Percentiles rank a stretch among this genome's conserved stretches.
phyloP scores from a whole-genome alignment of 1,140 invertebrate genomes.

The Lepidostoma basale region DNA sequence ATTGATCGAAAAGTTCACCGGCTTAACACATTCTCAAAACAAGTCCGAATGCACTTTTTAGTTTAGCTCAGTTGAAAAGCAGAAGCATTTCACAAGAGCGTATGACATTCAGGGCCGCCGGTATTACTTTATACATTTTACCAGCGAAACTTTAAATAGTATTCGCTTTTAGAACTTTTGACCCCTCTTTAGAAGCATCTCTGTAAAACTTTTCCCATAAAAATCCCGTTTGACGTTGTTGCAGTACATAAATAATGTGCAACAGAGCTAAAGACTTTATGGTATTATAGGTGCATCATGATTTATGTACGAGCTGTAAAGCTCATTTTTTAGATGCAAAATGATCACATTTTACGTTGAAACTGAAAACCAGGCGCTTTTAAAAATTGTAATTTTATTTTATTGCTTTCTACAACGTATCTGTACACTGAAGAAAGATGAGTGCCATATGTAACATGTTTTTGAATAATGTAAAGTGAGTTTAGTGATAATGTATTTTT shows the following conservation, averaged over 20 bases:
- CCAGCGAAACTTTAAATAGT: slow-evolving; percentile 25
- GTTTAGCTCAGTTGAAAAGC: neutral
- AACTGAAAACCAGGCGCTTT: too few relatives aligned
- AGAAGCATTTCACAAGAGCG: neutral
- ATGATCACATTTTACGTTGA: too few relatives aligned
- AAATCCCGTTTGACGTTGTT: slow-evolving; percentile 28
- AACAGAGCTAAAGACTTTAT: slow-evolving; percentile 11
- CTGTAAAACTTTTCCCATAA: slow-evolving; percentile 40
- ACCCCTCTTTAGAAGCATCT: slow-evolving; percentile 29
- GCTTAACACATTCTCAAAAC: neutral
- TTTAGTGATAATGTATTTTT: too few relatives aligned
- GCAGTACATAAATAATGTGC: slow-evolving; percentile 24
- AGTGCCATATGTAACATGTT: too few relatives aligned
- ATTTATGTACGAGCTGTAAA: too few relatives aligned
- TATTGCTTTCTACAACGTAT: too few relatives aligned
- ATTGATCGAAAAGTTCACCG: too few relatives aligned
- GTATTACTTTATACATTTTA: slow-evolving; percentile 1
- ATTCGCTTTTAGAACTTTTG: slow-evolving; percentile 22
- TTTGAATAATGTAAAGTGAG: too few relatives aligned
- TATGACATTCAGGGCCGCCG: slow-evolving; percentile 11
- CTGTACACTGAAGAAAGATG: too few relatives aligned
- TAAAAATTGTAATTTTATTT: too few relatives aligned
- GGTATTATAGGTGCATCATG: too few relatives aligned
- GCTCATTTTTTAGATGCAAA: too few relatives aligned
- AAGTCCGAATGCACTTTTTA: neutral